Evolutionary conservation across 2,888 invertebrate species (phyloP), one percentile per base, ranked within the genome.

Genomic region (Nipponacmea schrenckii): DNA sequence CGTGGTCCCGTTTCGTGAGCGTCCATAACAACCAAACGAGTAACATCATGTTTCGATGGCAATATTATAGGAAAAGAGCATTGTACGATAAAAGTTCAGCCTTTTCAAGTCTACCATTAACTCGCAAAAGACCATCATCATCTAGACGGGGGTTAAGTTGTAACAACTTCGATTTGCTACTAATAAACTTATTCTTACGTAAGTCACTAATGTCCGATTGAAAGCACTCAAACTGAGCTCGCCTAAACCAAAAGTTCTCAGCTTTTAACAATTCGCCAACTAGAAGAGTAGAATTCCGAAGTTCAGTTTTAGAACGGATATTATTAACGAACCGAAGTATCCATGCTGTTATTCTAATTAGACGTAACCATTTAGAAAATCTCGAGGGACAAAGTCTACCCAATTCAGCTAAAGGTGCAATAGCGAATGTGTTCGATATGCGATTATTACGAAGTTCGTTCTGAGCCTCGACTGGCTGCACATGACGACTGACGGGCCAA

Each of bases 51-150:
- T 26, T 68, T 74, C 17, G 73, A 39, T 27, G 71, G 74, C 31
- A 74, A 50, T 15, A 74, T 74, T 8, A 74, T 64, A 17, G 74
- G 74, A 31, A 44, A 69, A 45, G 20, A 8, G 62, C 69, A 17
- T 68, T 72, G 56, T 66, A 62, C 56, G 63, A 79, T 74, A 69
- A 77, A 77, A 14, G 74, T 70, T 66, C 66, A 67, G 73, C 67
- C 12, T 73, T n/a, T 39, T 45, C 69, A 20, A 69, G 44, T 27
- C 72, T 45, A 65, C 70, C 69, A 20, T 69, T 63, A 31, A 45
- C 17, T 12, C 68, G 68, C 20, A 75, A 50, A 20, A 50, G n/a
- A 50, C 20, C 50, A 7, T 50, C 50, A n/a, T 50, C 20, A 50
- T 50, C 50, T 20, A 50, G 50, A 20, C 8, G 15, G 17, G 50